Evolutionary conservation across 2,113 vertebrate species (phyloP).

Genomic region (Anolis sagrei): DNA sequence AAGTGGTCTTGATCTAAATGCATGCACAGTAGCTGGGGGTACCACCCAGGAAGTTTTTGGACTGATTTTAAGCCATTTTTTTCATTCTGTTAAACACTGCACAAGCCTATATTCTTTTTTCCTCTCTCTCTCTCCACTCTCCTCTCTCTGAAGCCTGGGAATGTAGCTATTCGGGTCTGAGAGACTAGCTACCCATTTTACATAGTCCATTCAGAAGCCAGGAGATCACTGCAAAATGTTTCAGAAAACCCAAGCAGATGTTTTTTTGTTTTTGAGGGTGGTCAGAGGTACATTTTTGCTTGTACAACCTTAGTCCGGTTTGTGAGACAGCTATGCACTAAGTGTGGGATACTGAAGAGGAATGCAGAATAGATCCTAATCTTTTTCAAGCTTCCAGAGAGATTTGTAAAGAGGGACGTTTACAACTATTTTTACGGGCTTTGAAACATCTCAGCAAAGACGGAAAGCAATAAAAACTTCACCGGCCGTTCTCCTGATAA

Average conservation of each 20-base stretch:
- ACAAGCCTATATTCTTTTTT: neutral
- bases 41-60: neutral
- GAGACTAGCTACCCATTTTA: neutral
- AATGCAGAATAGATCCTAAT: conserved; percentile 47
- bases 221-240: neutral
- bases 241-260: neutral
- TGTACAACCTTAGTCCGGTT: conserved; percentile 11
- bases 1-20: neutral
- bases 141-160: neutral
- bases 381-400: conserved; percentile 34
- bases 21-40: neutral
- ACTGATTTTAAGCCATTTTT: neutral
- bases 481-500: conserved; percentile 31
- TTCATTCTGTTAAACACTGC: no score
- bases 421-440: conserved; percentile 16
- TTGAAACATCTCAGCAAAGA: conserved; percentile 51
- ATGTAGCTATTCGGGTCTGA: neutral
- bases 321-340: neutral
- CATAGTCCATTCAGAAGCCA: neutral
- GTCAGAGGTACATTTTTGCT: conserved; percentile 10
- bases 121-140: neutral
- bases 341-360: conserved; percentile 20
- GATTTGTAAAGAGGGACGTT: conserved; percentile 8
- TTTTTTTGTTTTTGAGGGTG: neutral
- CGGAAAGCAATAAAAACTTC: conserved; percentile 31